Evolutionary conservation across 2,888 invertebrate genomes (phyloP).

Genomic region (Aphidoletes aphidimyza): DNA sequence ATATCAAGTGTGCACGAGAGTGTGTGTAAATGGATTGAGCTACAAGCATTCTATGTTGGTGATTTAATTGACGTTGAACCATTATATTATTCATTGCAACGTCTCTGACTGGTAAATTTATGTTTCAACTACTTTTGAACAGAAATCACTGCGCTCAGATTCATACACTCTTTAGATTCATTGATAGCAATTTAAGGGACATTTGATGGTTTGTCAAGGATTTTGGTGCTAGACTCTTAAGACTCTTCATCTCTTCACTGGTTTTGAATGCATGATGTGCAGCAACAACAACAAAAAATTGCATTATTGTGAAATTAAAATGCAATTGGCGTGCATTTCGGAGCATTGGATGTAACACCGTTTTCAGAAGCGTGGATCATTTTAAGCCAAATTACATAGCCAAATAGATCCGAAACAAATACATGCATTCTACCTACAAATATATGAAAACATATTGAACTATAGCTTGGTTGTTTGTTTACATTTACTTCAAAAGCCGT

Average conservation of each 20-base stretch:
- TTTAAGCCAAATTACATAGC: not conserved
- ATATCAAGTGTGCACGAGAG: not conserved
- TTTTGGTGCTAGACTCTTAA: not conserved
- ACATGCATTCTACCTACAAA: not conserved
- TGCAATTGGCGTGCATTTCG: not conserved
- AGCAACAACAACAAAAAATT: not conserved
- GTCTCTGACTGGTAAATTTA: not conserved
- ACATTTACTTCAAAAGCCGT: not conserved
- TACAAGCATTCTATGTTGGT: not conserved
- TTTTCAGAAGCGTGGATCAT: no score
- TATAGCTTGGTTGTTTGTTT: not conserved
- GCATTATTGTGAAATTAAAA: not conserved
- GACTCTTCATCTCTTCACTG: not conserved
- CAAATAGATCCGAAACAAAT: not conserved
- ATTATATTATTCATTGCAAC: slow-evolving; percentile 22
- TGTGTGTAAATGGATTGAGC: not conserved
- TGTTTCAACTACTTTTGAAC: no score
- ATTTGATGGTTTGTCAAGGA: not conserved
- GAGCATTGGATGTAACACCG: not conserved
- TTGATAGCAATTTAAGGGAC: not conserved
- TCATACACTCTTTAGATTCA: no score
- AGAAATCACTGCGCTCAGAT: no score
- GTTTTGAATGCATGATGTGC: not conserved
- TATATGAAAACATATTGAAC: not conserved
- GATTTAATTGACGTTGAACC: slow-evolving; percentile 30